A percentile compares a stretch with the other conserved stretches of the same genome.
These are phyloP conservation scores for Procambarus clarkii DNA, from an alignment of 1,140 invertebrate species.

Conservation along the genomic window DNA sequence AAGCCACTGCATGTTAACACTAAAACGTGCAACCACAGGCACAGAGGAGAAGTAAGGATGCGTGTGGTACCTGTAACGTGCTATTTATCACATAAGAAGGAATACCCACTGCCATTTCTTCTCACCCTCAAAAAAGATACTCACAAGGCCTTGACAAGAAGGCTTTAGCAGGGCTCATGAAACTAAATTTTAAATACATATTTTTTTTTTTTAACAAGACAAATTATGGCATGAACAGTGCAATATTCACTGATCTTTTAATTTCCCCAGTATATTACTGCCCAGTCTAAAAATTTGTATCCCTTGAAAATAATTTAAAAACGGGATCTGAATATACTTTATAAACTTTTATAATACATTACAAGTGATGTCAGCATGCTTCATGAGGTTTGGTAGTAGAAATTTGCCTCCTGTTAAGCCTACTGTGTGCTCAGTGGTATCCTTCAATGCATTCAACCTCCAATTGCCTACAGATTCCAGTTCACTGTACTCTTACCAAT, in stretches of 20 bases:
- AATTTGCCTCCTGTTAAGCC: conserved; percentile 43
- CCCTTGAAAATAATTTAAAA: neutral
- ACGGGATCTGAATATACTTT: conserved; percentile 3
- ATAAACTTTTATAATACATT: neutral
- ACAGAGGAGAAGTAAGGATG: conserved; percentile 65
- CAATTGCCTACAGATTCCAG: conserved; percentile 26
- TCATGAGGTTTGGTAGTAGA: conserved; percentile 57
- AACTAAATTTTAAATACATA: neutral
- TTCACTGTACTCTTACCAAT: conserved; percentile 47
- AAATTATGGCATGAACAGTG: neutral
- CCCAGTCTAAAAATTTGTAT: neutral
- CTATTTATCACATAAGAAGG: conserved; percentile 67
- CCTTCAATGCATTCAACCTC: conserved; percentile 25
- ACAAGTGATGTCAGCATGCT: conserved; percentile 16
- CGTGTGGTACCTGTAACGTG: conserved; percentile 55
- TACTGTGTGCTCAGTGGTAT: conserved; percentile 26
- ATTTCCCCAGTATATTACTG: neutral
- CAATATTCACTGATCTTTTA: neutral
- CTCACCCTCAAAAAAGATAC: conserved; percentile 53
- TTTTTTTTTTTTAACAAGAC: neutral
- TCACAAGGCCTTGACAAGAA: conserved; percentile 37
- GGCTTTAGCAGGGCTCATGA: conserved; percentile 42
- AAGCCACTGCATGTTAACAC: conserved; percentile 69
- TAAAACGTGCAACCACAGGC: conserved; percentile 68
- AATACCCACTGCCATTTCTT: conserved; percentile 60